phyloP scores from a whole-genome alignment of 2,888 invertebrate species.

The Gibbula magus region DNA sequence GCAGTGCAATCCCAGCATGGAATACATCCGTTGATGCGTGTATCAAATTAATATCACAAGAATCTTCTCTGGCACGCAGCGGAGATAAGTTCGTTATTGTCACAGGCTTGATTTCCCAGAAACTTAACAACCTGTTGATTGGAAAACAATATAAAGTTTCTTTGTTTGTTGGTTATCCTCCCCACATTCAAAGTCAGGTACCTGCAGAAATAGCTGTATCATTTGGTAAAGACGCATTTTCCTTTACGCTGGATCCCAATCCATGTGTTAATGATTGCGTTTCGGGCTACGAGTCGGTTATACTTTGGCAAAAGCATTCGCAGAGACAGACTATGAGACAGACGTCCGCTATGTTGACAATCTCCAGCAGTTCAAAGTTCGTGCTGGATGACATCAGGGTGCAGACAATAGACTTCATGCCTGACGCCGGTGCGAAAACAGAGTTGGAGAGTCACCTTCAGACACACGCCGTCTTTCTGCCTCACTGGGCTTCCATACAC shows the following conservation, averaged over 20 bases:
- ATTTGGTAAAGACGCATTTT: slow-evolving; percentile 31
- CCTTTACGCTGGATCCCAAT: slow-evolving; percentile 34
- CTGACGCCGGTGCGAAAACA: not conserved
- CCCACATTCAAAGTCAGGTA: slow-evolving; percentile 13
- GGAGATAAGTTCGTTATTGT: not conserved
- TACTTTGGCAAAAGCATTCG: slow-evolving; percentile 33
- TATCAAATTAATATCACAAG: not conserved
- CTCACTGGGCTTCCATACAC: slow-evolving; percentile 36
- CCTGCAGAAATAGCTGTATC: slow-evolving; percentile 33
- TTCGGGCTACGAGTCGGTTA: slow-evolving; percentile 23
- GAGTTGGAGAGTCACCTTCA: not conserved
- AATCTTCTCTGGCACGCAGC: not conserved
- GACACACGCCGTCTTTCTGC: slow-evolving; percentile 22
- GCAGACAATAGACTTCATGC: slow-evolving; percentile 22
- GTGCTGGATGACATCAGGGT: slow-evolving; percentile 26
- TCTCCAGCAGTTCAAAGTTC: not conserved
- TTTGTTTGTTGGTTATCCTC: slow-evolving; percentile 30
- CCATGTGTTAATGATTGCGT: slow-evolving; percentile 31
- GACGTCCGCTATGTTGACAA: not conserved
- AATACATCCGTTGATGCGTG: slow-evolving; percentile 17
- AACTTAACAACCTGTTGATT: not conserved
- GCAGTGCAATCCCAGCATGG: not conserved
- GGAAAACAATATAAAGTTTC: slow-evolving; percentile 14
- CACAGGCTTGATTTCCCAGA: not conserved
- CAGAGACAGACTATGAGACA: not conserved